Evolutionary conservation across 1,140 invertebrate genomes (phyloP), one percentile per base, ranked within the genome.

Genomic region (Elysia chlorotica): DNA sequence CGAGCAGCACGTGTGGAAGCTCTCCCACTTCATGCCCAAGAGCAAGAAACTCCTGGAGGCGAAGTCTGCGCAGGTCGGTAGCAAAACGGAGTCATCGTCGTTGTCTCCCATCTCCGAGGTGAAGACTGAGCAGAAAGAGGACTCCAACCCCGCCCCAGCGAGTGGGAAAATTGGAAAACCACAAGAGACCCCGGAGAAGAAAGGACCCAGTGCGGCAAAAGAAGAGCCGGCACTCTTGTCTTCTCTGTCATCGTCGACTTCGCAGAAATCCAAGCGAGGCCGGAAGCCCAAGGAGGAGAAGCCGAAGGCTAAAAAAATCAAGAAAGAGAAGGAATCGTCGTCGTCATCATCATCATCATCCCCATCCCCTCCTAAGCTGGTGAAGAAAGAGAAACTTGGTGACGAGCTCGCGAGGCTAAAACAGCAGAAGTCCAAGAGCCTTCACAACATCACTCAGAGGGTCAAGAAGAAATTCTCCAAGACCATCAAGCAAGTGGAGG

Each of bases 401-500:
- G 53, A 65, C 41, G 76, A 78, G 25, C 66, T 76, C 23, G 77
- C 78, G 28, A 84, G 83, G 53, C 75, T 79, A n/a, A 84, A 84
- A 53, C 74, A 77, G 21, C 81, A 82, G 65, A 85, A 82, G 59
- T 79, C 82, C 14, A 80, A 79, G 65, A 82, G 79, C 63, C 74
- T 84, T 23, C 78, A 85, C 68, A 59, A 71, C 30, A 33, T 71
- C 0, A 62, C 69, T 14, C 57, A 71, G 57, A n/a, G 59, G 10
- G 69, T 71, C 23, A 71, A 71, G 28, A 71, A 71, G 21, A 71
- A 71, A 33, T 71, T 36, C 37, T 62, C 56, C 5, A 71, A 63
- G 48, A n/a, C 19, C 37, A 70, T 33, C 1, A 71, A 63, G 28
- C 56, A 63, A 63, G 41, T 38, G 23, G 30, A 62, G 33, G 25